Evolutionary conservation across 2,113 vertebrate genomes (phyloP).

Genomic region (Ceratotherium simum): DNA sequence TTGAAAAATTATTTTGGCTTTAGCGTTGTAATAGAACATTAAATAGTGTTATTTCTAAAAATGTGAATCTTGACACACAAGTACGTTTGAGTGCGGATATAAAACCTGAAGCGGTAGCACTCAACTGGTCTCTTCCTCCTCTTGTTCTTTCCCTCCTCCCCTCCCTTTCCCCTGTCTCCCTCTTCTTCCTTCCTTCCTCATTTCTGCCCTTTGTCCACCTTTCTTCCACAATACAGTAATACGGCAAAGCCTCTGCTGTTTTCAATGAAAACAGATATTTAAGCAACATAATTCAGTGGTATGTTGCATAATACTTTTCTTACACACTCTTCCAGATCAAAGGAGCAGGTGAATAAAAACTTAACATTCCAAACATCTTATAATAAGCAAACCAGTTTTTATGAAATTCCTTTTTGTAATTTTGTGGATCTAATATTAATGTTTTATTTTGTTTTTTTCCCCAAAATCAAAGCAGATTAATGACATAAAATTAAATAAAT

Average conservation of each 20-base stretch:
- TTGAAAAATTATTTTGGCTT: neutral
- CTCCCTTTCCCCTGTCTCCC: rapidly evolving
- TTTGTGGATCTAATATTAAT: neutral
- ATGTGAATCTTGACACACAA: neutral
- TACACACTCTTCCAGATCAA: neutral
- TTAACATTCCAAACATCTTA: neutral
- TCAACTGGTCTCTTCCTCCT: neutral
- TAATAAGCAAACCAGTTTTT: neutral
- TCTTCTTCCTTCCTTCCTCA: neutral
- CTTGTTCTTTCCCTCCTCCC: too few species aligned
- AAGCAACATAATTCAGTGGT: neutral
- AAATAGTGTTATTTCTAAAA: neutral
- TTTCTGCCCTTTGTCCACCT: neutral
- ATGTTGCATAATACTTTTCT: neutral
- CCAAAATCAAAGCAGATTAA: neutral
- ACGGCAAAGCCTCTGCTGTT: neutral
- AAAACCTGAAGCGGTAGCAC: neutral
- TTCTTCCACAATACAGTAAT: neutral
- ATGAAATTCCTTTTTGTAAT: neutral
- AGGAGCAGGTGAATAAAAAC: neutral
- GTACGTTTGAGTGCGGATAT: neutral
- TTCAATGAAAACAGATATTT: neutral
- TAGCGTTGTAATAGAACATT: neutral
- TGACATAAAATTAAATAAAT: neutral
- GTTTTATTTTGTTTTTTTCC: neutral